These are phyloP conservation scores for Sturnira hondurensis DNA, from an alignment of 2,113 vertebrate species.

Conservation along the genomic window DNA sequence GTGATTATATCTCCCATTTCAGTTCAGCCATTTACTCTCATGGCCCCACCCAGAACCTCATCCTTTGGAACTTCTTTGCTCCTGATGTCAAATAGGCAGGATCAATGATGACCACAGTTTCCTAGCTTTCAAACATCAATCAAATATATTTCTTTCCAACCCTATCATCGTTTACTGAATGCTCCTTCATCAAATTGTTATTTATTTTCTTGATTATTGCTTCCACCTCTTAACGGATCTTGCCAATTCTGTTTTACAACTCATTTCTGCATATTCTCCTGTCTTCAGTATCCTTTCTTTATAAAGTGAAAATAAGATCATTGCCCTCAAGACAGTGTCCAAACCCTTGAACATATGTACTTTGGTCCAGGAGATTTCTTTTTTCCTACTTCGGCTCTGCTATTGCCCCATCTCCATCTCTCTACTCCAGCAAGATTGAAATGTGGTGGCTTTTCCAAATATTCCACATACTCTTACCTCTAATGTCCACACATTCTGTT, in stretches of 20 bases:
- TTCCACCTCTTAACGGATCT: background rate
- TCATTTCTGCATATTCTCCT: background rate
- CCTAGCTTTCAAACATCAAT: background rate
- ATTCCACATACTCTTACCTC: background rate
- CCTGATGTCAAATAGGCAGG: background rate
- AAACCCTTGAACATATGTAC: background rate
- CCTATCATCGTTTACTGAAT: background rate
- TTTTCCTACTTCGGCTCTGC: background rate
- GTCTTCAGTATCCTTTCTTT: background rate
- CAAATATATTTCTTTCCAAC: background rate
- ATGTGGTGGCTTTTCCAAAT: background rate
- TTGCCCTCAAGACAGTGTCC: background rate
- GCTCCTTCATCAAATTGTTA: background rate
- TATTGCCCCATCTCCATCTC: background rate
- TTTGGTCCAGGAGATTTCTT: background rate
- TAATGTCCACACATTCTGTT: background rate
- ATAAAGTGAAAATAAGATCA: background rate
- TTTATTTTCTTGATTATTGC: background rate
- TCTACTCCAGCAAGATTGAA: background rate
- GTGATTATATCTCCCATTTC: background rate
- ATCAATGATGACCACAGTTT: background rate
- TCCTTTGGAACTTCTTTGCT: background rate
- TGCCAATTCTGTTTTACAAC: background rate
- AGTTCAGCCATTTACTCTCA: background rate
- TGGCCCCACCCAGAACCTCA: background rate